Evolutionary conservation across 2,113 vertebrate species (phyloP).

Genomic region (Psephotus haematonotus): DNA sequence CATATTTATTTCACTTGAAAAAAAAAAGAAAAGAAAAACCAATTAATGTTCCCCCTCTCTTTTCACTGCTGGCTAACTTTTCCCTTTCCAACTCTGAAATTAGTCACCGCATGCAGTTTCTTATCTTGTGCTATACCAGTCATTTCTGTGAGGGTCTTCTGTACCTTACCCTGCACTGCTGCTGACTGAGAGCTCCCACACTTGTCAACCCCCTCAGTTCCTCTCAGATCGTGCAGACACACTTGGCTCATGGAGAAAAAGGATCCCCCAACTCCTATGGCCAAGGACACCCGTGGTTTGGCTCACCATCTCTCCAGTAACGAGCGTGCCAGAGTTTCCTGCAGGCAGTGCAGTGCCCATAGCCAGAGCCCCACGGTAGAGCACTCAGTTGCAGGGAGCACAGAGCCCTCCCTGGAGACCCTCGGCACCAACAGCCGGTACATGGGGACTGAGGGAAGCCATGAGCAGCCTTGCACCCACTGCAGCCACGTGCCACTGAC

Average conservation of each 20-base stretch:
- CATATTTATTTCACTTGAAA: background rate
- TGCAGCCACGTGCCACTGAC: background rate
- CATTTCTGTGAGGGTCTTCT: background rate
- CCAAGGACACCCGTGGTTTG: fast-evolving
- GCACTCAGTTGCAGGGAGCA: fast-evolving
- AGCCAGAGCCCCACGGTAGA: fast-evolving
- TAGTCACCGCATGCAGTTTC: background rate
- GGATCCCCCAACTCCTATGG: fast-evolving
- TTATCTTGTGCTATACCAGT: background rate
- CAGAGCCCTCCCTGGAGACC: background rate
- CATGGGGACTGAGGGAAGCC: fast-evolving
- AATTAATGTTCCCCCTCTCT: background rate
- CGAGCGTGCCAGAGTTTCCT: fast-evolving
- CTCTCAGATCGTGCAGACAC: background rate
- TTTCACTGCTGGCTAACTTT: background rate
- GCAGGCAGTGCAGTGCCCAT: fast-evolving
- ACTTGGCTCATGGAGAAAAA: background rate
- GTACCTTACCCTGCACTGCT: background rate
- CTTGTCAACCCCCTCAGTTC: background rate
- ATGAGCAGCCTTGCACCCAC: fast-evolving
- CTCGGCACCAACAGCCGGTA: background rate
- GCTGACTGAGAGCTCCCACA: no score
- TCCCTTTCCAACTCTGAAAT: background rate
- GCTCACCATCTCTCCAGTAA: background rate
- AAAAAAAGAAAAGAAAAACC: background rate